Percentiles rank a stretch among this genome's conserved stretches.
Conservation (phyloP, 2,113 vertebrate genomes). For the Cyprinodon tularosa region DNA sequence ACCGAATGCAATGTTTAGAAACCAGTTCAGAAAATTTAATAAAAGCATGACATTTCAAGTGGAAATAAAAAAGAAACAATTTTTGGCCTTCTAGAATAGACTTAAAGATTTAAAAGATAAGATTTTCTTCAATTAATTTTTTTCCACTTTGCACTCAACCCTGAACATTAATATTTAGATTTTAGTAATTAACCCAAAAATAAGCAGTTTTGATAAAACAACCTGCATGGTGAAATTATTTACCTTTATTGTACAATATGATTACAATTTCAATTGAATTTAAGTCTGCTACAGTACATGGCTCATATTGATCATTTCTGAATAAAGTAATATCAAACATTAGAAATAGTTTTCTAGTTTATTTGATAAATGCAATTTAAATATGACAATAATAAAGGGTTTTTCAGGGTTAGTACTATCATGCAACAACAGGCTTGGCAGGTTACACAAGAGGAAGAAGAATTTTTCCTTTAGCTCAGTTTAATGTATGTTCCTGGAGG, state of each 20-base stretch:
- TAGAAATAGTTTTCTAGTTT: background rate
- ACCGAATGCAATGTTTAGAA: too few relatives aligned
- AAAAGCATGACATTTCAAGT: too few relatives aligned
- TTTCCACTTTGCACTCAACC: background rate
- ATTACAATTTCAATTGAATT: background rate
- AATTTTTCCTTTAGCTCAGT: background rate
- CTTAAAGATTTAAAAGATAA: background rate
- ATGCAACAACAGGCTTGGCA: background rate
- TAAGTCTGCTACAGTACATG: background rate
- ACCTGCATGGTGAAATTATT: background rate
- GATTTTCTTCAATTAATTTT: background rate
- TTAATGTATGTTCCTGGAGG: background rate
- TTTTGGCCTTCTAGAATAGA: background rate
- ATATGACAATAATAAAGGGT: background rate
- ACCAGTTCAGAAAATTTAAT: too few relatives aligned
- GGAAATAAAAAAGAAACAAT: too few relatives aligned
- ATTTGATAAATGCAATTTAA: background rate
- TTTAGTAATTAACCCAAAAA: background rate
- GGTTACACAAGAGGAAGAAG: background rate
- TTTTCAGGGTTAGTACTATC: background rate
- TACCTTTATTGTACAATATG: background rate
- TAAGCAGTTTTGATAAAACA: background rate
- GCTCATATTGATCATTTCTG: background rate
- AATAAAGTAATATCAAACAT: background rate
- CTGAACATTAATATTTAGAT: background rate